These are phyloP conservation scores for Heliangelus exortis DNA, from an alignment of 2,797 vertebrate species.

Conservation along the genomic window DNA sequence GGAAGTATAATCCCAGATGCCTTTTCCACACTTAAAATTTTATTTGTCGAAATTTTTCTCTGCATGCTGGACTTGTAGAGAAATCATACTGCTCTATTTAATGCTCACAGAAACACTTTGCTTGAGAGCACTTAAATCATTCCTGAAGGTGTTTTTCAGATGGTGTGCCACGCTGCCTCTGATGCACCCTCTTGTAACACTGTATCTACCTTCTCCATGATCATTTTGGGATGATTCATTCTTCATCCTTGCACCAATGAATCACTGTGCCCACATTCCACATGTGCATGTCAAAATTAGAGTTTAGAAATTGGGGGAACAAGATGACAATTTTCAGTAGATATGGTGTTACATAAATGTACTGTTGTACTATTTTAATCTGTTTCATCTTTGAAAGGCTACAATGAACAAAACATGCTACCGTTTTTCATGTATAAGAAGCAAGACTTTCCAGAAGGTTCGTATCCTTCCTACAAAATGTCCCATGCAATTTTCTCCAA, in stretches of 20 bases:
- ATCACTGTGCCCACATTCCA: constrained; percentile 51
- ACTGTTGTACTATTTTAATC: constrained; percentile 44
- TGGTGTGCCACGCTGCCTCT: background rate
- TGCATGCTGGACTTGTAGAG: background rate
- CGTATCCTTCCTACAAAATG: background rate
- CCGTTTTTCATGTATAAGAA: background rate
- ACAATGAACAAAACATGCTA: background rate
- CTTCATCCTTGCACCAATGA: constrained; percentile 4
- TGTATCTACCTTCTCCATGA: constrained; percentile 26
- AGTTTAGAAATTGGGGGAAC: constrained; percentile 1
- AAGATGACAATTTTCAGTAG: constrained; percentile 36
- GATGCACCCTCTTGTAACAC: constrained; percentile 17
- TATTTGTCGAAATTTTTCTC: background rate
- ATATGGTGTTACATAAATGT: constrained; percentile 54
- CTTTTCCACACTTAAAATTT: background rate
- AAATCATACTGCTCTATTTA: background rate
- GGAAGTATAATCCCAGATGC: background rate
- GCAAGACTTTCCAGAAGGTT: background rate
- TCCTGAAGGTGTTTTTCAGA: constrained; percentile 1
- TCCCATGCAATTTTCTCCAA: background rate
- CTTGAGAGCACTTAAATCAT: constrained; percentile 3
- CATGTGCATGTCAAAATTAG: constrained; percentile 28
- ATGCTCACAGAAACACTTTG: background rate
- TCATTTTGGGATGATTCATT: constrained; percentile 53
- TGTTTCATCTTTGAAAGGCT: background rate